A percentile compares a stretch with the other conserved stretches of the same genome.
Conservation (phyloP, 1,140 invertebrate species). For the Brachionus paranguensis region DNA sequence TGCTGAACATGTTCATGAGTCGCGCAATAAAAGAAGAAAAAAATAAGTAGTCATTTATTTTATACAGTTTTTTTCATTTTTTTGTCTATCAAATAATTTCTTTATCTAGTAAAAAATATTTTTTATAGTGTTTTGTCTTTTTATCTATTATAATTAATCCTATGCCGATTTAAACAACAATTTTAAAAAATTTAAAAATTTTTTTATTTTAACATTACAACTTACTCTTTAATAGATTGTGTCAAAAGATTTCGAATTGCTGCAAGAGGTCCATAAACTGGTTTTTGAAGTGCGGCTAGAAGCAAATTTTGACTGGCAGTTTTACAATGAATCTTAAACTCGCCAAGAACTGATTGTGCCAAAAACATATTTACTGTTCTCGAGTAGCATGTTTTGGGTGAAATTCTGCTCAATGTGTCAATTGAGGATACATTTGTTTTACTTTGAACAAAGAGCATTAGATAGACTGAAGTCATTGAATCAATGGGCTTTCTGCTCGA, state of each 20-base stretch:
- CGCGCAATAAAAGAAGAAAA: too few species aligned
- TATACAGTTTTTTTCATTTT: too few species aligned
- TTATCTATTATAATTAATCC: too few species aligned
- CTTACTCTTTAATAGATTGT: slow-evolving; percentile 10
- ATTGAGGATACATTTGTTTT: not conserved
- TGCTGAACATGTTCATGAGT: too few species aligned
- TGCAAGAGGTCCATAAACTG: slow-evolving; percentile 12
- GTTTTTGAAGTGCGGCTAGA: not conserved
- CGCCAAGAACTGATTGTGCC: not conserved
- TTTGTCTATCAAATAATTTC: too few species aligned
- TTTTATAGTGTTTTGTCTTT: too few species aligned
- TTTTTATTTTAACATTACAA: too few species aligned
- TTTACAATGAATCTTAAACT: slow-evolving; percentile 1
- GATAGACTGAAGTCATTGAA: slow-evolving; percentile 32
- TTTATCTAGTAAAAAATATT: too few species aligned
- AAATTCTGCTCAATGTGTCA: not conserved
- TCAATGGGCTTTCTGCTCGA: slow-evolving; percentile 35
- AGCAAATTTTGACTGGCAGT: not conserved
- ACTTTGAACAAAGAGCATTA: slow-evolving; percentile 13
- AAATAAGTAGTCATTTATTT: too few species aligned
- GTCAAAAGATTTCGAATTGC: slow-evolving; percentile 12
- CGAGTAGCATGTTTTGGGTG: not conserved
- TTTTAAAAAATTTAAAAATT: too few species aligned
- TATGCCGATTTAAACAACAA: too few species aligned
- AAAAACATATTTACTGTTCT: slow-evolving; percentile 14